A percentile compares a stretch with the other conserved stretches of the same genome.
Conservation (phyloP, 2,113 vertebrate species). For the Colossoma macropomum region DNA sequence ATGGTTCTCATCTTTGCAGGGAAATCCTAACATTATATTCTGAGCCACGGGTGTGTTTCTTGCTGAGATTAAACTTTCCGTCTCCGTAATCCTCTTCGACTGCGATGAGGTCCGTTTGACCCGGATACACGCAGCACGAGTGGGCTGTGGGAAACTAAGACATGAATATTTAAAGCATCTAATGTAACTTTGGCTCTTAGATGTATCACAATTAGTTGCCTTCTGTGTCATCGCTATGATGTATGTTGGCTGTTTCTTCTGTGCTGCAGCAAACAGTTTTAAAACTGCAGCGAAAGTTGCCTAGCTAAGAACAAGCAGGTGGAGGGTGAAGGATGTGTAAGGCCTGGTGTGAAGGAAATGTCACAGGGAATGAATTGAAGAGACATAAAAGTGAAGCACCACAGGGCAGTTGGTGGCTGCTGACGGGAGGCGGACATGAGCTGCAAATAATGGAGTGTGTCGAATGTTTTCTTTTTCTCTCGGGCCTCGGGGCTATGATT, state of each 20-base stretch:
- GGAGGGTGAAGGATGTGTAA: conserved; percentile 32
- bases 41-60: conserved; percentile 7
- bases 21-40: conserved; percentile 57
- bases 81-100: conserved; percentile 49
- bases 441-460: conserved; percentile 49
- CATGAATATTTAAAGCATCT: too few relatives aligned
- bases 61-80: conserved; percentile 43
- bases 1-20: conserved; percentile 53
- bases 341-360: conserved; percentile 15
- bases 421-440: conserved; percentile 33
- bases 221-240: neutral
- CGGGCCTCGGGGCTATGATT: conserved; percentile 33
- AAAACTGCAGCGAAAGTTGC: conserved; percentile 1
- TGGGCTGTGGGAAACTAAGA: neutral
- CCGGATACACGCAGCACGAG: conserved; percentile 28
- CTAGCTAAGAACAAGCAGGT: conserved; percentile 1
- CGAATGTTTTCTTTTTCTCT: conserved; percentile 42
- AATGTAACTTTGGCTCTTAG: neutral
- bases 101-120: conserved; percentile 21
- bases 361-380: conserved; percentile 32
- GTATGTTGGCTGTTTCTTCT: neutral
- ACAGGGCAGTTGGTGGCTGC: neutral
- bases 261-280: neutral
- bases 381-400: conserved; percentile 44
- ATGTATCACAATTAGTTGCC: neutral